Evolutionary conservation across 2,888 invertebrate genomes (phyloP).

Genomic region (Acanthosepion lycidas): DNA sequence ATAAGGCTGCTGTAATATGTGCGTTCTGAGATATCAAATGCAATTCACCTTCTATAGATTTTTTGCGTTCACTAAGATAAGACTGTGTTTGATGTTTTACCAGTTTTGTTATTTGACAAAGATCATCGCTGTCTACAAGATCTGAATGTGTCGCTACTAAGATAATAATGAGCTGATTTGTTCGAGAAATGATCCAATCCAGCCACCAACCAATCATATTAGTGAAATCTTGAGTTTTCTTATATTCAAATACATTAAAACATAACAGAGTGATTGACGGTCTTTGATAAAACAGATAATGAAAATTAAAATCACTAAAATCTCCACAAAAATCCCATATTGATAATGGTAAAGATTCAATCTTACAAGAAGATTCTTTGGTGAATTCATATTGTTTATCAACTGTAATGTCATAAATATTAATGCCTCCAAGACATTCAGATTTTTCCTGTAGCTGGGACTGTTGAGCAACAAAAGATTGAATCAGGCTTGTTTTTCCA

Average conservation of each 20-base stretch:
- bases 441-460: slow-evolving; percentile 65
- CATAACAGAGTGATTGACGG: slow-evolving; percentile 68
- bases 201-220: slow-evolving; percentile 70
- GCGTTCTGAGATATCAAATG: slow-evolving; percentile 66
- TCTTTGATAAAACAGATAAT: slow-evolving; percentile 69
- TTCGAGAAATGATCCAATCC: slow-evolving; percentile 71
- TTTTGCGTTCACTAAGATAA: slow-evolving; percentile 58
- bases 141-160: slow-evolving; percentile 72
- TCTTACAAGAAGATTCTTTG: slow-evolving; percentile 36
- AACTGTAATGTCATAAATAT: slow-evolving; percentile 65
- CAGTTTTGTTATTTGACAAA: slow-evolving; percentile 56
- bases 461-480: slow-evolving; percentile 71
- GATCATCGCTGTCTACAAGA: slow-evolving; percentile 55
- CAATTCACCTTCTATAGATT: slow-evolving; percentile 65
- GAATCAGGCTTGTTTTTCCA: slow-evolving; percentile 69
- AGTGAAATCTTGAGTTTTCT: slow-evolving; percentile 45
- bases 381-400: slow-evolving; percentile 53
- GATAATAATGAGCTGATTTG: slow-evolving; percentile 68
- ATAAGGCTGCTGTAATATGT: slow-evolving; percentile 70
- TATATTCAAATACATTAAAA: slow-evolving; percentile 71
- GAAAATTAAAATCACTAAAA: slow-evolving; percentile 66
- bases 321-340: slow-evolving; percentile 73
- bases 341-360: slow-evolving; percentile 61
- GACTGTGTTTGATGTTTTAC: slow-evolving; percentile 58
- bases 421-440: slow-evolving; percentile 67